Evolutionary conservation across 2,113 vertebrate genomes (phyloP), one percentile per base, ranked within the genome.

Genomic region (Limnothrissa miodon): DNA sequence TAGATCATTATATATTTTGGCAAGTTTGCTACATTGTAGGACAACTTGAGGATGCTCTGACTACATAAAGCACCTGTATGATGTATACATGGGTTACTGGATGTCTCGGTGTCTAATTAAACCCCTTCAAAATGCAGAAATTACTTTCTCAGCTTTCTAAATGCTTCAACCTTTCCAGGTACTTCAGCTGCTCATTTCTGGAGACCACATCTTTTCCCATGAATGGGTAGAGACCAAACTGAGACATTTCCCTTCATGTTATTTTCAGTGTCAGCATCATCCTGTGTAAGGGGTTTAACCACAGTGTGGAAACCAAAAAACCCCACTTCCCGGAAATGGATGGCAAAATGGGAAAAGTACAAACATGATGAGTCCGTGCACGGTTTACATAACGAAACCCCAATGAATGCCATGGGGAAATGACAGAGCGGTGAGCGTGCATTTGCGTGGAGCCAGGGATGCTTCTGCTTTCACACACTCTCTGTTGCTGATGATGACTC

Each of bases 291-390:
- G 56, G 59, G 36, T 53, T 80, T 80, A 44, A 82, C 85, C 85
- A 80, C 85, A 86, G 70, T 80, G 51, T 80, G 51, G 80, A 84
- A 86, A 83, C 79, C 59, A 79, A 86, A 42, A 46, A 81, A 86
- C 79, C 70, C 44, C 70, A 33, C 51, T 66, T 78, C 83, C 51
- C 44, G 62, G 66, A 83, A 25, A 79, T 29, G 62, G 51, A 39
- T 39, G 39, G 8, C 80, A 80, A 70, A 80, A 84, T 78, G 48
- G 48, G 29, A 74, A 46, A 19, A 56, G 51, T 56, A 74, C 74
- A 81, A 39, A 59, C 39, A 15, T 78, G 46, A 80, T 81, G 83
- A 11, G 62, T 59, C 59, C 51, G 29, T n/a, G 45, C 78, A 45
- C 19, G 23, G 42, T 83, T 48, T 48, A 83, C 80, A 83, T 39